Evolutionary conservation across 2,113 vertebrate genomes (phyloP), one percentile per base, ranked within the genome.

Genomic region (Poeciliopsis prolifica): DNA sequence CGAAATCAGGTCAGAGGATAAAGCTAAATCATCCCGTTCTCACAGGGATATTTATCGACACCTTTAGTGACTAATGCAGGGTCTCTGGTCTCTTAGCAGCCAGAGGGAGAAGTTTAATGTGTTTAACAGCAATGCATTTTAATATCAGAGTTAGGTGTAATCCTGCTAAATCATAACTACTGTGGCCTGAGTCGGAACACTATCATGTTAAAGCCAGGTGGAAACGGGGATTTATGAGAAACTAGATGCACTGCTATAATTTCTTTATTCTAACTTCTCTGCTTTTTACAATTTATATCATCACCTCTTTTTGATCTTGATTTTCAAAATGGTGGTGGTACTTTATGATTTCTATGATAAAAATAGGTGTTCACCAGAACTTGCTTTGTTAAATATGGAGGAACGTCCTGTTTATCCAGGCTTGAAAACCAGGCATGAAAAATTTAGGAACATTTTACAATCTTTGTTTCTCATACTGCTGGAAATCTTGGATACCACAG

Each of bases 121-220:
- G 67, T 83, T 87, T 79, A 60, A 64, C 62, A 22, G 69, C 3
- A 12, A 48, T 75, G 68, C 71, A 90, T 88, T 91, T 83, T 83
- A 79, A 85, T 85, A 86, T 90, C 85, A 85, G 68, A 86, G 89
- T 81, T 80, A 87, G 76, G 60, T 86, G 48, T 90, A 87, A 89
- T 89, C 79, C 84, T 75, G 51, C 64, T 87, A 84, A 78, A 84
- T 91, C 78, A 84, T 64, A 78, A 77, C 37, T 75, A 19, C 77
- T 81, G 71, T 61, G 58, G 75, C 29, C 44, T 73, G 78, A 77
- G 44, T 80, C 31, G 48, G 84, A 68, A 60, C 72, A 70, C 71
- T 75, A 85, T 80, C 72, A 69, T 77, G 75, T 82, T 81, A 64
- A 70, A 76, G 54, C 71, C 71, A 77, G 83, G 77, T 84, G 70